A percentile compares a stretch with the other conserved stretches of the same genome.
Conservation (phyloP, 2,113 vertebrate genomes). For the Hippocampus guttulatus region DNA sequence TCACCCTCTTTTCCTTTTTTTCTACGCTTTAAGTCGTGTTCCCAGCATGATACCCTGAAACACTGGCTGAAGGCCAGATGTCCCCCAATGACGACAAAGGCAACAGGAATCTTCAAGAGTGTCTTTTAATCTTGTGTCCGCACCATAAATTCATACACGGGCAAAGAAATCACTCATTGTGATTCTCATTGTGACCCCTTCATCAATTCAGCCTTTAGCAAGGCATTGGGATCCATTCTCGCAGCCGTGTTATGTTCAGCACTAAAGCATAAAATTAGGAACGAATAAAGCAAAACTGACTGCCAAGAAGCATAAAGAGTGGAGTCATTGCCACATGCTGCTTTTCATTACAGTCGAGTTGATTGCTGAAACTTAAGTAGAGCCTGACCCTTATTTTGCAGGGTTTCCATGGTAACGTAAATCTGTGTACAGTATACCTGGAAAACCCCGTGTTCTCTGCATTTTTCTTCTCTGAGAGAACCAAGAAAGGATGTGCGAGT, state of each 20-base stretch:
- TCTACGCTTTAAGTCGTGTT: background rate
- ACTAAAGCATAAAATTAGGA: constrained; percentile 3
- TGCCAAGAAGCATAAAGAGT: constrained; percentile 23
- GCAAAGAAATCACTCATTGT: constrained; percentile 43
- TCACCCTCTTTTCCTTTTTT: background rate
- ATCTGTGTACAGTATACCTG: constrained; percentile 49
- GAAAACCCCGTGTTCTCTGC: constrained; percentile 56
- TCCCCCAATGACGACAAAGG: constrained; percentile 37
- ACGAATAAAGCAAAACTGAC: constrained; percentile 24
- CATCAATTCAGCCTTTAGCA: constrained; percentile 15
- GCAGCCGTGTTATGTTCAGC: constrained; percentile 5
- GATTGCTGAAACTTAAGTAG: constrained; percentile 54
- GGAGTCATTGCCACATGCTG: constrained; percentile 34
- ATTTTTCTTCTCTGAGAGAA: constrained; percentile 26
- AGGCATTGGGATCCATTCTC: background rate
- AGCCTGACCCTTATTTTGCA: constrained; percentile 62
- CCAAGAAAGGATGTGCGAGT: constrained; percentile 15
- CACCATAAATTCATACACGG: constrained; percentile 23
- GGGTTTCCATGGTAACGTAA: constrained; percentile 60
- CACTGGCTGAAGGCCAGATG: constrained; percentile 27
- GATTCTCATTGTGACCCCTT: constrained; percentile 2
- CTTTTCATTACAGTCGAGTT: constrained; percentile 53
- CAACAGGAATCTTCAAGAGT: constrained; percentile 39
- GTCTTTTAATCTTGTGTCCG: constrained; percentile 49
- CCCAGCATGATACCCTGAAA: constrained; percentile 11